Conservation (phyloP, 2,797 vertebrate genomes). For the Sandelia bainsii region DNA sequence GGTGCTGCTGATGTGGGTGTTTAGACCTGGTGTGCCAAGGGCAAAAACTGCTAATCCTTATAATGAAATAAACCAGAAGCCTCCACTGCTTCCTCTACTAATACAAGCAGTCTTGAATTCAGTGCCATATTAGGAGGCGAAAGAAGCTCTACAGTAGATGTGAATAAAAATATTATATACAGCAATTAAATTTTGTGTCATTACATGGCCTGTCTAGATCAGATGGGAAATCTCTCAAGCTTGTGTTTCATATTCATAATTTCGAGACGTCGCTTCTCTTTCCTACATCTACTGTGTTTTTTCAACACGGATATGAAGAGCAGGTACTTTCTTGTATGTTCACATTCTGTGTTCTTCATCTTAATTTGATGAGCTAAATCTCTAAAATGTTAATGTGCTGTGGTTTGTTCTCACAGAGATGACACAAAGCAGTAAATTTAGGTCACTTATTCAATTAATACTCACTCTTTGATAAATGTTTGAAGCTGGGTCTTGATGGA, state of each 20-base stretch:
- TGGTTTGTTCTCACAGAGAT: conserved; percentile 4
- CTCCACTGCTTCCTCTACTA: conserved; percentile 38
- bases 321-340: not conserved
- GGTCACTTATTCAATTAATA: conserved; percentile 53
- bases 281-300: not conserved
- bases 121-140: conserved; percentile 10
- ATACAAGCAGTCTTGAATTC: conserved; percentile 28
- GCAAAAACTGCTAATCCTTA: conserved; percentile 63
- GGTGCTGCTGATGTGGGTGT: conserved; percentile 56
- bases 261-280: not conserved
- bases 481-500: conserved; percentile 98
- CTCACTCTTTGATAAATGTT: conserved; percentile 98
- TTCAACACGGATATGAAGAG: not conserved
- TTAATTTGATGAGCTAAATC: conserved; percentile 2
- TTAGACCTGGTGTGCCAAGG: conserved; percentile 34
- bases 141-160: not conserved
- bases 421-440: not conserved
- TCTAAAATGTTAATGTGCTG: conserved; percentile 1
- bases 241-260: conserved; percentile 3
- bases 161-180: conserved; percentile 1
- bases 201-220: not conserved
- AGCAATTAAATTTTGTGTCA: conserved; percentile 1
- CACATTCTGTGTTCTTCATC: not conserved
- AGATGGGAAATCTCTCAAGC: not conserved
- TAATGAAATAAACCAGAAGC: conserved; percentile 59